phyloP scores from a whole-genome alignment of 2,888 invertebrate species.

The Archaeoteleia sp. region DNA sequence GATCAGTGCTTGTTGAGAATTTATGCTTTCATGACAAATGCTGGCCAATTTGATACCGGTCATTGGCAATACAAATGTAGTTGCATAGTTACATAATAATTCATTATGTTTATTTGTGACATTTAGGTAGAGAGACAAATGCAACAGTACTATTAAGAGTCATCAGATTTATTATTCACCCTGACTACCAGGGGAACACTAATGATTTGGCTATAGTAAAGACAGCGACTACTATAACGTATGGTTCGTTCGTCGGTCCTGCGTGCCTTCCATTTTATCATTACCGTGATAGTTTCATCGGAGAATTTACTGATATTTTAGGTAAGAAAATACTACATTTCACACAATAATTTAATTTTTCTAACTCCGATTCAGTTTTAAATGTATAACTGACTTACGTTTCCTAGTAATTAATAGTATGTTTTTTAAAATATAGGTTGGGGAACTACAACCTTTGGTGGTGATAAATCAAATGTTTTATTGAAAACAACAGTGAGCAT shows the following conservation, averaged over 20 bases:
- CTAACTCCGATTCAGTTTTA: not conserved
- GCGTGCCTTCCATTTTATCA: conserved; percentile 80
- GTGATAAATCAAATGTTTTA: conserved; percentile 75
- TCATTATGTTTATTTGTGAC: not conserved
- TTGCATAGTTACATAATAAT: conserved; percentile 2
- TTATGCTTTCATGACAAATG: too few species aligned
- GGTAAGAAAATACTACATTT: too few species aligned
- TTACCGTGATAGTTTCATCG: conserved; percentile 60
- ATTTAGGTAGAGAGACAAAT: conserved; percentile 76
- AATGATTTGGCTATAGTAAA: conserved; percentile 78
- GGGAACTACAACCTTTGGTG: conserved; percentile 77
- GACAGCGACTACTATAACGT: conserved; percentile 72
- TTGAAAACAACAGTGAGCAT: conserved; percentile 77
- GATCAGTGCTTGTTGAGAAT: too few species aligned
- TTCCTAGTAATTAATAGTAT: too few species aligned
- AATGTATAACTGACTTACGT: not conserved
- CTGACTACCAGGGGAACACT: conserved; percentile 64
- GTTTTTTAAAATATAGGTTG: conserved; percentile 76
- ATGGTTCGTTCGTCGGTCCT: conserved; percentile 78
- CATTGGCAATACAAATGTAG: too few species aligned
- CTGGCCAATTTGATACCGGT: too few species aligned
- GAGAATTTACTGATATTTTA: conserved; percentile 60
- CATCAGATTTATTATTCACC: conserved; percentile 74
- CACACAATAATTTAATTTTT: not conserved
- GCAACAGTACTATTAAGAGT: conserved; percentile 74